Percentiles rank a stretch among this genome's conserved stretches.
Conservation (phyloP, 1,140 invertebrate genomes). For the Zaprionus ghesquierei region DNA sequence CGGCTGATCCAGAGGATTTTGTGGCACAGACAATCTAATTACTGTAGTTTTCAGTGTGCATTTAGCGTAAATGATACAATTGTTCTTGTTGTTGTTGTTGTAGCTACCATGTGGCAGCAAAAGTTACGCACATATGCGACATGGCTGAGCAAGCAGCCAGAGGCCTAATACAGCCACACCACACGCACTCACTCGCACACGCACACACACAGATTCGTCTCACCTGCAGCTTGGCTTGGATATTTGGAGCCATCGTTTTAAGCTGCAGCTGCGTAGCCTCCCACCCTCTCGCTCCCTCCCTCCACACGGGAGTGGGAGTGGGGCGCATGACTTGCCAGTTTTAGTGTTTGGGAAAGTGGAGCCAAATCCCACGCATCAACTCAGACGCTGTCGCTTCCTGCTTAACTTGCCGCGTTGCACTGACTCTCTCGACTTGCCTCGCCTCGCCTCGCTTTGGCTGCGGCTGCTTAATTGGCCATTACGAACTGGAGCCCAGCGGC, state of each 20-base stretch:
- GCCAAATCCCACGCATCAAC: slow-evolving; percentile 61
- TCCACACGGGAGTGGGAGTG: no score
- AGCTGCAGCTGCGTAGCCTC: slow-evolving; percentile 60
- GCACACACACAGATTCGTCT: slow-evolving; percentile 4
- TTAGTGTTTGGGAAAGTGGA: slow-evolving; percentile 39
- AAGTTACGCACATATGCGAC: slow-evolving; percentile 41
- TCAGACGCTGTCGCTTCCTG: slow-evolving; percentile 47
- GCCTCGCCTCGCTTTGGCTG: slow-evolving; percentile 44
- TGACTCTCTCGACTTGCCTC: slow-evolving; percentile 15
- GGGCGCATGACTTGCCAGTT: slow-evolving; percentile 70
- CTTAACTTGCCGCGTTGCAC: slow-evolving; percentile 47
- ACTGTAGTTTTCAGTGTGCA: slow-evolving; percentile 61
- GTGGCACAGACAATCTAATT: slow-evolving; percentile 71
- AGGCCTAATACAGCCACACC: slow-evolving; percentile 14
- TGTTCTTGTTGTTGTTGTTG: slow-evolving; percentile 7
- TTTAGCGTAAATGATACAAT: slow-evolving; percentile 71
- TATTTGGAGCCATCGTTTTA: no score
- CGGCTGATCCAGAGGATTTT: slow-evolving; percentile 41
- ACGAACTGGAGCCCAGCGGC: slow-evolving; percentile 27
- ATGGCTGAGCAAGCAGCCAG: slow-evolving; percentile 47
- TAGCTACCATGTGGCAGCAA: slow-evolving; percentile 32
- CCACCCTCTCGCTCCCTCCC: slow-evolving; percentile 8
- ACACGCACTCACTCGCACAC: slow-evolving; percentile 7
- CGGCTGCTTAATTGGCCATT: slow-evolving; percentile 75
- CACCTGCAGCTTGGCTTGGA: slow-evolving; percentile 50